Evolutionary conservation across 2,888 invertebrate species (phyloP).

Genomic region (Conomelus anceps): DNA sequence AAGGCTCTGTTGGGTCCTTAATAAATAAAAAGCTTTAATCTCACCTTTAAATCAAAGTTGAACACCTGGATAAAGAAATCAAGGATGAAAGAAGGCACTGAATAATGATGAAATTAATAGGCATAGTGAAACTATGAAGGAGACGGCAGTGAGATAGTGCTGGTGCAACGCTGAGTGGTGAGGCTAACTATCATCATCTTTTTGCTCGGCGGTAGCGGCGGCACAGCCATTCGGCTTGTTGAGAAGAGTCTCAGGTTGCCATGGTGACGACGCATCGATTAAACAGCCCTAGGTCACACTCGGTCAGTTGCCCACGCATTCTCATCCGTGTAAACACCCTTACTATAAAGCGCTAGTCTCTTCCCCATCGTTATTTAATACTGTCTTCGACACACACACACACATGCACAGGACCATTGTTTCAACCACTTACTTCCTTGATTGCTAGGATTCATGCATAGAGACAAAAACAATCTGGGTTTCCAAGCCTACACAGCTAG

Average conservation of each 20-base stretch:
- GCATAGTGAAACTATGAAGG: too few relatives aligned
- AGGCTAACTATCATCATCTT: background rate
- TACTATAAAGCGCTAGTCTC: background rate
- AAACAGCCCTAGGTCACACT: conserved; percentile 9
- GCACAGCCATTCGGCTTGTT: background rate
- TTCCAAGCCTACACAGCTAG: too few relatives aligned
- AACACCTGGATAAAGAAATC: too few relatives aligned
- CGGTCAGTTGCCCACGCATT: conserved; percentile 7
- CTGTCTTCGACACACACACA: background rate
- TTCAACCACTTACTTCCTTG: background rate
- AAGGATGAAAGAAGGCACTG: too few relatives aligned
- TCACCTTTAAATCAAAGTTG: too few relatives aligned
- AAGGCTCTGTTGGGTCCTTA: too few relatives aligned
- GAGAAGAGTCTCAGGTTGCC: background rate
- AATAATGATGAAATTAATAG: too few relatives aligned
- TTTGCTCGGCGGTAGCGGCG: background rate
- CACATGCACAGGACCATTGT: background rate
- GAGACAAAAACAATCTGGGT: background rate
- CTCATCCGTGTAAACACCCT: background rate
- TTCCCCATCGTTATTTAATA: background rate
- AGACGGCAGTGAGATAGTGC: too few relatives aligned
- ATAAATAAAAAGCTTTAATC: too few relatives aligned
- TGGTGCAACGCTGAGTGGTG: too few relatives aligned
- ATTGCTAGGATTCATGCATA: background rate
- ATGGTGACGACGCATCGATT: background rate